A percentile compares a stretch with the other conserved stretches of the same genome.
Evolutionary conservation across 2,797 vertebrate species (phyloP).

Genomic region (Halcyon badia): DNA sequence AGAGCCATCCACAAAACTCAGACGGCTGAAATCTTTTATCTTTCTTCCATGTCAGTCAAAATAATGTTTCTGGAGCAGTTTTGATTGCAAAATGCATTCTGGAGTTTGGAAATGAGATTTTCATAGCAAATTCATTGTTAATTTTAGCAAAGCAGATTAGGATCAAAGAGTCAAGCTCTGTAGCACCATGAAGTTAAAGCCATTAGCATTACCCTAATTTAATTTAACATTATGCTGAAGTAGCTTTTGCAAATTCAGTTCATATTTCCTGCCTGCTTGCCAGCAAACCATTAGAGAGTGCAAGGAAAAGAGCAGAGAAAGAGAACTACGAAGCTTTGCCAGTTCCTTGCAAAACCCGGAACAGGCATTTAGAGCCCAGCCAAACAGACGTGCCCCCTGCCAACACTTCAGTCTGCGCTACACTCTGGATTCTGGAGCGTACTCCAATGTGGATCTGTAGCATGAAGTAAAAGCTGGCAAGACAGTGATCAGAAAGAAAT

Average conservation of each 20-base stretch:
- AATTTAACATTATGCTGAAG: conserved; percentile 19
- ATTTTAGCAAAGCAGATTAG: conserved; percentile 34
- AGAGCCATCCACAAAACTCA: neutral
- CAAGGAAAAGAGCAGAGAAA: neutral
- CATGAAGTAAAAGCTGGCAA: neutral
- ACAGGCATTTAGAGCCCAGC: neutral
- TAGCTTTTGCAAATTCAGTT: conserved; percentile 32
- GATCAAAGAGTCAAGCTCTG: neutral
- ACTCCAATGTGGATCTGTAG: neutral
- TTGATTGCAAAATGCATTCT: conserved; percentile 13
- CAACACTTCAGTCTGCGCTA: conserved; percentile 20
- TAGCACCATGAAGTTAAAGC: neutral
- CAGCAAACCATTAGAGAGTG: neutral
- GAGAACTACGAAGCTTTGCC: neutral
- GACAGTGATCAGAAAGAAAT: neutral
- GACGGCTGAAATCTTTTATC: neutral
- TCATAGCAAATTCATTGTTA: neutral
- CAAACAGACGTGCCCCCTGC: neutral
- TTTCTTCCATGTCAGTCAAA: neutral
- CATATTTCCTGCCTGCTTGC: conserved; percentile 44
- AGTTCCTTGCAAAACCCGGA: conserved; percentile 12
- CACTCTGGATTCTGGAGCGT: neutral
- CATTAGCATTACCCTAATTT: conserved; percentile 28
- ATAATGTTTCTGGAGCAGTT: neutral
- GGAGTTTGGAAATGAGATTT: conserved; percentile 24